Evolutionary conservation across 2,797 vertebrate genomes (phyloP).

Genomic region (Acanthiza pusilla): DNA sequence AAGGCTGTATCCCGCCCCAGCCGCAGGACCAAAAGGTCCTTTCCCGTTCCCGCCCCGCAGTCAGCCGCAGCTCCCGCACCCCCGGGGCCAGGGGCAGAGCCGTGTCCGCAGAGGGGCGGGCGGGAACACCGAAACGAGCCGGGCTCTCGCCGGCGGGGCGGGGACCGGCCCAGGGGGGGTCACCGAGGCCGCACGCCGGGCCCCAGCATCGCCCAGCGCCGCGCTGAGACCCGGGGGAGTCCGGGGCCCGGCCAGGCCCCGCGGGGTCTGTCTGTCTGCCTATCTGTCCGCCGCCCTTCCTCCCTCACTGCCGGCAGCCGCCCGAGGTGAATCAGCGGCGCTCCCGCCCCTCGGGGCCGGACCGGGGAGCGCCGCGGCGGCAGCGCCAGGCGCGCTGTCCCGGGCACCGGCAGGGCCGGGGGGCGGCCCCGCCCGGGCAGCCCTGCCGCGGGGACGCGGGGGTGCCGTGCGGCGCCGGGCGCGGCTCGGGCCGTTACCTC

Average conservation of each 20-base stretch:
- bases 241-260: not conserved
- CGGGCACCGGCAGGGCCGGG: not conserved
- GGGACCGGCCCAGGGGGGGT: not conserved
- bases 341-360: not conserved
- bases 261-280: not conserved
- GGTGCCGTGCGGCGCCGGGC: too few relatives aligned
- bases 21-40: not conserved
- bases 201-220: not conserved
- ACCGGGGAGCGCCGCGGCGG: not conserved
- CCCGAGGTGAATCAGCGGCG: not conserved
- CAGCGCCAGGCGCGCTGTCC: not conserved
- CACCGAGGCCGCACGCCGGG: not conserved
- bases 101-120: not conserved
- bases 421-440: too few relatives aligned
- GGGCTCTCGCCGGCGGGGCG: not conserved
- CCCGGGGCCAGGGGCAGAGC: not conserved
- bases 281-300: not conserved
- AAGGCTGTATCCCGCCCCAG: not conserved
- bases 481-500: not conserved
- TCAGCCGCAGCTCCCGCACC: not conserved
- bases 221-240: not conserved
- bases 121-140: not conserved
- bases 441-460: rapidly evolving
- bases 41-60: rapidly evolving
- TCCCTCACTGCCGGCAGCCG: not conserved